phyloP scores from a whole-genome alignment of 2,797 vertebrate species.

The Numenius phaeopus region DNA sequence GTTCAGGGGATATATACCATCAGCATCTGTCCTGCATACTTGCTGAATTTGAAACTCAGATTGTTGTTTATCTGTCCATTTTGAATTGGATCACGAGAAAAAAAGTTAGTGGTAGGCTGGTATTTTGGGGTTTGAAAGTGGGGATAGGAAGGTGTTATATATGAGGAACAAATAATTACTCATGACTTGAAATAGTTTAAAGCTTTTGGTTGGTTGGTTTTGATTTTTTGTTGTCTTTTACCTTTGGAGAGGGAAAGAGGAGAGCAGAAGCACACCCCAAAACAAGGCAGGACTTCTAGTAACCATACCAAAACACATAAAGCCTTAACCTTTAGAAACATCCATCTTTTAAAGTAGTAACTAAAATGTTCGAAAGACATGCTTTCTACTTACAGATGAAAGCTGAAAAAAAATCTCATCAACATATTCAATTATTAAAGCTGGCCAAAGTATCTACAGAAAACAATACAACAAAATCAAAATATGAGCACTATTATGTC shows the following conservation, averaged over 20 bases:
- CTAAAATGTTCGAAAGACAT: background rate
- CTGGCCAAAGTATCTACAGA: background rate
- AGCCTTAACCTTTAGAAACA: background rate
- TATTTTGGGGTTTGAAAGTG: background rate
- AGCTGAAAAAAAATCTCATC: background rate
- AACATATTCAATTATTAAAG: background rate
- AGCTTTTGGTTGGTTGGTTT: rapidly evolving
- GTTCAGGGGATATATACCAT: background rate
- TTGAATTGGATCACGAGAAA: background rate
- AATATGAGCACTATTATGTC: background rate
- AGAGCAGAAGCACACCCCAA: background rate
- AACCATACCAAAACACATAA: background rate
- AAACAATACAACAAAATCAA: background rate
- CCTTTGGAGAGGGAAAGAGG: background rate
- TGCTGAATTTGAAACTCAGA: background rate
- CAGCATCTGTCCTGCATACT: background rate
- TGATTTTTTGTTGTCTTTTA: background rate
- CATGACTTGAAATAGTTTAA: background rate
- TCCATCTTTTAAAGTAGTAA: background rate
- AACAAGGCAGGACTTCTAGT: background rate
- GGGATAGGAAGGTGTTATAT: background rate
- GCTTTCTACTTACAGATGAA: background rate
- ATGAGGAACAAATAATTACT: background rate
- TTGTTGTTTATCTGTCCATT: background rate
- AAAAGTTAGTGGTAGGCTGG: background rate